Percentiles rank a stretch among this genome's conserved stretches.
phyloP scores from a whole-genome alignment of 2,113 vertebrate species.

The Sigmodon hispidus region DNA sequence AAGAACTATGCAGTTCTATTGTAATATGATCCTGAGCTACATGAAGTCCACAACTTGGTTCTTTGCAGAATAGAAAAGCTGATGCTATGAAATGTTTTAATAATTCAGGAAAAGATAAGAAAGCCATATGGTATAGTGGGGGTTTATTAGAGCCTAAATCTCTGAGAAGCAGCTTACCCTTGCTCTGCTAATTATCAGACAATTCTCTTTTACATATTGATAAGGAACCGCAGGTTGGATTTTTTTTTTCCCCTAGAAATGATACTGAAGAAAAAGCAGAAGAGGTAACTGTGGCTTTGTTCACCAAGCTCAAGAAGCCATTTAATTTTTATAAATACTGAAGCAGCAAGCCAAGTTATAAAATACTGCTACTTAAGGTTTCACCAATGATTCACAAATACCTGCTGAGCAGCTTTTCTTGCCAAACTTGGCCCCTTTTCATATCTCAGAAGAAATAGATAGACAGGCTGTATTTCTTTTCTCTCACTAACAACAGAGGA shows the following conservation, averaged over 20 bases:
- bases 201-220: constrained; percentile 40
- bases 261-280: constrained; percentile 37
- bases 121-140: not conserved
- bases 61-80: not conserved
- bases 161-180: not conserved
- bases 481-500: not conserved
- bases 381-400: constrained; percentile 39
- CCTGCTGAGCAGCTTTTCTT: constrained; percentile 42
- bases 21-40: not conserved
- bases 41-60: not conserved
- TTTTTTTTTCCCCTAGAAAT: constrained; percentile 53
- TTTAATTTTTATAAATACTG: constrained; percentile 39
- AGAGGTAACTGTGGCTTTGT: constrained; percentile 46
- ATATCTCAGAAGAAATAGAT: not conserved
- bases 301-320: constrained; percentile 21
- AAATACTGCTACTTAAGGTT: constrained; percentile 57
- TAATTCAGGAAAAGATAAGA: not conserved
- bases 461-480: not conserved
- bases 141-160: not conserved
- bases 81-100: not conserved
- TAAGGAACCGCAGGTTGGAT: constrained; percentile 58
- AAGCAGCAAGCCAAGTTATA: constrained; percentile 47
- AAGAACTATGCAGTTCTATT: not conserved
- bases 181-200: constrained; percentile 32
- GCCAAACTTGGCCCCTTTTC: not conserved